phyloP scores from a whole-genome alignment of 2,888 invertebrate genomes.

The Proisotoma minuta region DNA sequence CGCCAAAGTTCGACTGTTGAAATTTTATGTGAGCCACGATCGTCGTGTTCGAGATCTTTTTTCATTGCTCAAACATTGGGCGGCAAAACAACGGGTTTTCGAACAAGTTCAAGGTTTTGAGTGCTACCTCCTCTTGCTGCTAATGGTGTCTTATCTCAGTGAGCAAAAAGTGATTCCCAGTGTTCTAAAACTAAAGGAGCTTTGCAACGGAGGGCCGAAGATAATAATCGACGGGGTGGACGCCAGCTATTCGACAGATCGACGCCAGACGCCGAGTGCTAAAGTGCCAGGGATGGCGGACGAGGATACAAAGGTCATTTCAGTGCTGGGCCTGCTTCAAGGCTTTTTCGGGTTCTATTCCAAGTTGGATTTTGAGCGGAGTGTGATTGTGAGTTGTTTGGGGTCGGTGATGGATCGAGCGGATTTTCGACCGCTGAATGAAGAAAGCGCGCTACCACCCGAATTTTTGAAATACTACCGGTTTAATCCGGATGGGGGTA shows the following conservation, averaged over 20 bases:
- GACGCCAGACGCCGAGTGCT: not conserved
- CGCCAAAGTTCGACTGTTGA: conserved; percentile 18
- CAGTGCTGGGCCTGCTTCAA: conserved; percentile 21
- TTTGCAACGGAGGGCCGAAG: conserved; percentile 14
- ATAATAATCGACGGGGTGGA: conserved; percentile 24
- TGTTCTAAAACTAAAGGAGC: conserved; percentile 13
- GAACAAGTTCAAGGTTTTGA: conserved; percentile 20
- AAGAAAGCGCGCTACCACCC: not conserved
- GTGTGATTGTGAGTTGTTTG: conserved; percentile 14
- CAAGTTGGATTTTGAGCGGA: conserved; percentile 17
- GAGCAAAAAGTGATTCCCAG: conserved; percentile 24
- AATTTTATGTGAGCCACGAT: conserved; percentile 20
- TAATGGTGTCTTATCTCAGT: conserved; percentile 18
- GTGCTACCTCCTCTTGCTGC: conserved; percentile 17
- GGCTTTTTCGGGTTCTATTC: conserved; percentile 22
- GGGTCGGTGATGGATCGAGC: not conserved
- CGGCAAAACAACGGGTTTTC: conserved; percentile 9
- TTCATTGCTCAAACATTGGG: conserved; percentile 21
- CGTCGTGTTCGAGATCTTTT: conserved; percentile 23
- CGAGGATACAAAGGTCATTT: conserved; percentile 17
- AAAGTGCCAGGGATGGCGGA: conserved; percentile 15
- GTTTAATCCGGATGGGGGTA: not conserved
- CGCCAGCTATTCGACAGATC: conserved; percentile 16
- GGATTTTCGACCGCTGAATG: not conserved
- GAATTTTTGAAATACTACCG: not conserved